Evolutionary conservation across 1,140 invertebrate genomes (phyloP).

Genomic region (Ruditapes philippinarum): DNA sequence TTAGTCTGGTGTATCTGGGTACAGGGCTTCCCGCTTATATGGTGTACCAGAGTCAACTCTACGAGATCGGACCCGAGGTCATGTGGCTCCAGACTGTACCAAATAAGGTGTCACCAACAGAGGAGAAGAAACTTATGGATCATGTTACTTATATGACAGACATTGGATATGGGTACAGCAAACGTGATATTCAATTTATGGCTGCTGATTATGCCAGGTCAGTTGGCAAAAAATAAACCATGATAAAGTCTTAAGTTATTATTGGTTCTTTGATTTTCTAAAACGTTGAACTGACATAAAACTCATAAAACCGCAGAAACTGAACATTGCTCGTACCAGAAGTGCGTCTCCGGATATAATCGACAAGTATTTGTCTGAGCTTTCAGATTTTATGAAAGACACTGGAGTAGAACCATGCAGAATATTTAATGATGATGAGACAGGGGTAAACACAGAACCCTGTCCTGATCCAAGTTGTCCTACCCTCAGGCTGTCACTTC

Average conservation of each 20-base stretch:
- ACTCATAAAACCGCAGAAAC: conserved; percentile 40
- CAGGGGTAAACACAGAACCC: conserved; percentile 36
- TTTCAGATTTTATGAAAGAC: not conserved
- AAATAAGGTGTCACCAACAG: not conserved
- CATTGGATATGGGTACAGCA: conserved; percentile 41
- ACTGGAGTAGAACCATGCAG: not conserved
- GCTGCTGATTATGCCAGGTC: conserved; percentile 29
- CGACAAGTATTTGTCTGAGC: conserved; percentile 33
- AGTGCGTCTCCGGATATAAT: conserved; percentile 5
- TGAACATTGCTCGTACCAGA: not conserved
- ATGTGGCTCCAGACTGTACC: not conserved
- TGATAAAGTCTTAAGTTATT: too few species aligned
- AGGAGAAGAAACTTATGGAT: not conserved
- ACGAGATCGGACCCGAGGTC: conserved; percentile 44
- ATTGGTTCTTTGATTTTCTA: not conserved
- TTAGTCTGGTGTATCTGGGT: conserved; percentile 53
- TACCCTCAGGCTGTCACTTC: conserved; percentile 43
- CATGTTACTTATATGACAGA: conserved; percentile 14
- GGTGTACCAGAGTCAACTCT: conserved; percentile 55
- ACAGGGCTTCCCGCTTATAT: conserved; percentile 52
- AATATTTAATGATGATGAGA: conserved; percentile 53
- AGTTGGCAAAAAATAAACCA: conserved; percentile 32
- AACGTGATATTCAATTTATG: not conserved
- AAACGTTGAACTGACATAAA: not conserved
- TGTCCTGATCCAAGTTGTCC: conserved; percentile 6